Evolutionary conservation across 2,797 vertebrate genomes (phyloP).

Genomic region (Melanotaenia nigrans): DNA sequence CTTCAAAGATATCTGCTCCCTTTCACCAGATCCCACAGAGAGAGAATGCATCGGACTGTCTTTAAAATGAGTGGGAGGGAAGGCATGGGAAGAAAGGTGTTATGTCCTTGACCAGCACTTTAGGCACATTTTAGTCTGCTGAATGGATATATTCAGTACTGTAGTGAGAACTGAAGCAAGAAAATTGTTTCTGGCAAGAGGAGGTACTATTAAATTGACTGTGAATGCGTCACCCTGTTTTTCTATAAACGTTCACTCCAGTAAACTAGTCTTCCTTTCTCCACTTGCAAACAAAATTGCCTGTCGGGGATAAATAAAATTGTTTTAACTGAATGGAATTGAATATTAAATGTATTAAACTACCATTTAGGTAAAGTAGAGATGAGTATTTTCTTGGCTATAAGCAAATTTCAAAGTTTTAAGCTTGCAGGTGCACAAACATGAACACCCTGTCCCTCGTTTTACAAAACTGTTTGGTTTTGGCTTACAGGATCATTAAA

Average conservation of each 20-base stretch:
- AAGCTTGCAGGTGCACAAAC: neutral
- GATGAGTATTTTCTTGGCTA: neutral
- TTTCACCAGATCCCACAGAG: constrained; percentile 39
- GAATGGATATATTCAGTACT: constrained; percentile 16
- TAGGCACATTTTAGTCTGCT: constrained; percentile 11
- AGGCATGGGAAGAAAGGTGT: constrained; percentile 15
- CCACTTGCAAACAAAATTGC: no score
- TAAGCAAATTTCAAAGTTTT: neutral
- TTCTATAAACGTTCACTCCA: neutral
- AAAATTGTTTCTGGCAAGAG: constrained; percentile 33
- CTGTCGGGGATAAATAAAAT: no score
- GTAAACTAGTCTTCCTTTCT: neutral
- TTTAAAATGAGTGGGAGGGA: constrained; percentile 8
- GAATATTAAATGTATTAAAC: neutral
- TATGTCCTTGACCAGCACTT: constrained; percentile 40
- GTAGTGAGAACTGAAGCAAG: constrained; percentile 2
- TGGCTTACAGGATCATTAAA: neutral
- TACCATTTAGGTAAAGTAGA: neutral
- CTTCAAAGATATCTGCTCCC: constrained; percentile 50
- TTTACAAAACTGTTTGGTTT: neutral
- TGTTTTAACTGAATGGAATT: neutral
- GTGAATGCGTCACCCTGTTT: neutral
- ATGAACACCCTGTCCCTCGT: neutral
- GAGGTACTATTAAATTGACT: constrained; percentile 1
- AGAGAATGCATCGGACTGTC: constrained; percentile 4